Evolutionary conservation across 2,888 invertebrate species (phyloP).

Genomic region (Aspidapion aeneum): DNA sequence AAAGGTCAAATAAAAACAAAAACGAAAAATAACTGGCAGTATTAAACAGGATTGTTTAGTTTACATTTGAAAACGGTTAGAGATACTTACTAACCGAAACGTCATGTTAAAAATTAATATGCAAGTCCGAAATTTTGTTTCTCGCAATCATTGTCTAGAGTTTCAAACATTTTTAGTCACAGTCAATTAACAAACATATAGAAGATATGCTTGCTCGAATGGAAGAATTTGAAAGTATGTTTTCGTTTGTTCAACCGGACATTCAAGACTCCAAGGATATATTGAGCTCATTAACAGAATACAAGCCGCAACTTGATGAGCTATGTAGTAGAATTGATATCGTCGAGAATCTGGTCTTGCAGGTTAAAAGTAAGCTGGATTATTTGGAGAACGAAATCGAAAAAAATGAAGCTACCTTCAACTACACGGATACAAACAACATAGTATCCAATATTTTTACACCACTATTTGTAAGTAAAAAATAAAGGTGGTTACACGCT

Average conservation of each 20-base stretch:
- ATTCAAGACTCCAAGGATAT: conserved; percentile 32
- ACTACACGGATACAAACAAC: conserved; percentile 28
- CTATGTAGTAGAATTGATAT: conserved; percentile 36
- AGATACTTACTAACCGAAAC: too few species aligned
- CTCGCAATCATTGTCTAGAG: too few species aligned
- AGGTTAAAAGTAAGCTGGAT: conserved; percentile 35
- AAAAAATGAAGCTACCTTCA: conserved; percentile 34
- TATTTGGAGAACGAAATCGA: conserved; percentile 33
- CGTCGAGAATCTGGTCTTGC: conserved; percentile 31
- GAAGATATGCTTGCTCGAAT: conserved; percentile 37
- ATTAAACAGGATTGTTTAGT: too few species aligned
- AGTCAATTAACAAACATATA: conserved; percentile 31
- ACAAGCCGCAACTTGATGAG: conserved; percentile 30
- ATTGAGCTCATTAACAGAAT: conserved; percentile 28
- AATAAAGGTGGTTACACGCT: too few species aligned
- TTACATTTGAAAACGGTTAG: too few species aligned
- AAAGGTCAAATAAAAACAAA: too few species aligned
- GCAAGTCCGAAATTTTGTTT: too few species aligned
- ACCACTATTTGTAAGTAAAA: conserved; percentile 39
- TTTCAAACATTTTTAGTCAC: conserved; percentile 33
- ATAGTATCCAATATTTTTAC: conserved; percentile 37
- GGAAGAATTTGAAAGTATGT: conserved; percentile 39
- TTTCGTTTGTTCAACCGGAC: conserved; percentile 35
- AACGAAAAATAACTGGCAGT: too few species aligned
- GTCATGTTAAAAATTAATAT: too few species aligned